Base-by-base conservation (phyloP, 2,797 vertebrate species). In the Tragopan temminckii region DNA sequence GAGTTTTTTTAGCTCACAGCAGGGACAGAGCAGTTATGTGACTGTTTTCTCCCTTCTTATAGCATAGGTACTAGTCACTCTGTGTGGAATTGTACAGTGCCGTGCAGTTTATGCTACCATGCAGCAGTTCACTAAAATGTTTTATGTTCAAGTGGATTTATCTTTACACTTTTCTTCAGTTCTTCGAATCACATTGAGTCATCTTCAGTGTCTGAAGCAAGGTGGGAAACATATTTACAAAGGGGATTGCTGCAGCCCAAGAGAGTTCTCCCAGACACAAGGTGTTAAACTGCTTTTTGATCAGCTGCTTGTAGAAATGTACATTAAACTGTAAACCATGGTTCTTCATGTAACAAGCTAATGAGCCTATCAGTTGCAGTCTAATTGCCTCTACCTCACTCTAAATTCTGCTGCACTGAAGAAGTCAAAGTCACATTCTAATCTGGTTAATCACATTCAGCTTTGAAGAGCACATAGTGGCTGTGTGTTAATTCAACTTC, bases 251-350 rank as follows among this genome's bases (percentile, higher is more conserved):
- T 81, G 5, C 29, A 88, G 36, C 77, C 77, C 15, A 5, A 36
- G 82, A 94, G 93, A 38, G 21, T 46, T 90, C 70, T 80, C 59
- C 74, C 80, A 86, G 57, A 81, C 57, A 33, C 70, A 74, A 52
- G 77, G 70, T 91, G 83, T 91, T 96, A 94, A 96, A 94, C 86
- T 83, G 61, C 31, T 94, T 69, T 96, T 96, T 96, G 85, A 97
- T 97, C 90, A 92, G 80, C 92, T 79, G 80, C 70, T 90, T 94
- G 57, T 89, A 89, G 85, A 68, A 94, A 85, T 52, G 83, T 77
- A 79, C 63, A 76, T 91, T 94, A 79, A 85, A 68, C 85, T 86
- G 74, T 89, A 91, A 80, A 76, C 93, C 63, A 57, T 68, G 58
- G 81, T 62, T 95, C 75, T 93, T 69, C 68, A 25, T 91, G 86